Base-by-base conservation (phyloP, 2,113 vertebrate genomes). In the Macaca mulatta region DNA sequence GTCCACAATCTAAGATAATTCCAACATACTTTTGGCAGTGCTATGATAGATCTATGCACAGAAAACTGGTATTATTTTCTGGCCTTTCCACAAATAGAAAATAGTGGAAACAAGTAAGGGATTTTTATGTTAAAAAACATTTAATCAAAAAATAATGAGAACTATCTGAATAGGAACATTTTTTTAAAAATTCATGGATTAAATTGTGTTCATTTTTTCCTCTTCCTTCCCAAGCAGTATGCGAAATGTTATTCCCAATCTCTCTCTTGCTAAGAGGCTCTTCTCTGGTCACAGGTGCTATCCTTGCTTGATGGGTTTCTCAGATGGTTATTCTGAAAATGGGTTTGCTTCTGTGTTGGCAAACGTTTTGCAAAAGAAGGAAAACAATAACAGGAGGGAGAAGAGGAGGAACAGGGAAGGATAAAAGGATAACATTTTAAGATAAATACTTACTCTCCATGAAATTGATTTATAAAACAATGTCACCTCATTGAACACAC, bases 1-100 rank as follows among this genome's bases (percentile, higher is more conserved):
- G 6, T 23, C 35, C 67, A 35, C 0, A 1, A 10, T 14, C 81
- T 30, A 25, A 22, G 38, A 1, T 12, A 45, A 40, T 22, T 18
- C 43, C 77, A 55, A 0, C 23, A 1, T 0, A 0, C 43, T 52
- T 64, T 27, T 2, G 10, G 1, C 92, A 23, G 78, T 27, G 7
- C 52, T 23, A 1, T 8, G 30, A 48, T 22, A 30, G 14, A 90
- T 11, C 45, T 14, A 1, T 3, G 64, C 32, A 1, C 12, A 8
- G 45, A 25, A 83, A 80, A 23, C 23, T n/a, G 16, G 9, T 43
- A 3, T 1, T n/a, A 18, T 90, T 78, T 25, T n/a, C 40, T 30
- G 45, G 5, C 22, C 27, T 82, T 87, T 81, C n/a, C 50, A 57
- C 30, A 27, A 52, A 16, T 27, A 50, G 45, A 14, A 27, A 79